Percentiles rank a stretch among this genome's conserved stretches.
phyloP scores from a whole-genome alignment of 2,797 vertebrate species.

The Sciurus vulgaris region DNA sequence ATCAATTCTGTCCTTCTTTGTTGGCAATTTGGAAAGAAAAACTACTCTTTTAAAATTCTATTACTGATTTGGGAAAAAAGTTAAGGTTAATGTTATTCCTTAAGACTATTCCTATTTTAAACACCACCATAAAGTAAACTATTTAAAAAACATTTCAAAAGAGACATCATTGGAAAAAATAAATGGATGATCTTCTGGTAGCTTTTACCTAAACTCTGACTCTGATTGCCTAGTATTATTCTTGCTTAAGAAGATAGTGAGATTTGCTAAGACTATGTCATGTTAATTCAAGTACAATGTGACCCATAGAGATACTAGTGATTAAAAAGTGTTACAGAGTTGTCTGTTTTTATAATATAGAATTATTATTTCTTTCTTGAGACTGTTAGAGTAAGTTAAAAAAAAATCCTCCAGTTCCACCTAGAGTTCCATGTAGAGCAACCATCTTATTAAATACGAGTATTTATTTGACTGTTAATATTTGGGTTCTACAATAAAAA shows the following conservation, averaged over 20 bases:
- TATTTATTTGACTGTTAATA: constrained; percentile 55
- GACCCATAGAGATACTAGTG: constrained; percentile 44
- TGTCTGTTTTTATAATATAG: constrained; percentile 61
- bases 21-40: constrained; percentile 51
- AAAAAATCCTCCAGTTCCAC: constrained; percentile 33
- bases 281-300: constrained; percentile 44
- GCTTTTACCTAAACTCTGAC: constrained; percentile 54
- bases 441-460: constrained; percentile 51
- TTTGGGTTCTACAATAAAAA: constrained; percentile 27
- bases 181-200: constrained; percentile 12
- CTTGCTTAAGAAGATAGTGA: constrained; percentile 41
- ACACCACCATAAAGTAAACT: constrained; percentile 56
- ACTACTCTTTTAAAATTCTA: constrained; percentile 46
- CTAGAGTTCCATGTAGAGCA: constrained; percentile 49
- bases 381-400: constrained; percentile 27
- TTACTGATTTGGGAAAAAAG: constrained; percentile 55
- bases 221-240: constrained; percentile 45
- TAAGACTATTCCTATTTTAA: constrained; percentile 56
- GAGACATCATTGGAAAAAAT: constrained; percentile 8
- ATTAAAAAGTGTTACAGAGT: constrained; percentile 57
- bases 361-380: constrained; percentile 64
- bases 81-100: constrained; percentile 53
- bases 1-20: constrained; percentile 62
- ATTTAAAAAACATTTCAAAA: not conserved
- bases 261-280: constrained; percentile 50